These are phyloP conservation scores for Protonibea diacanthus DNA, from an alignment of 2,797 vertebrate genomes.

Conservation along the genomic window DNA sequence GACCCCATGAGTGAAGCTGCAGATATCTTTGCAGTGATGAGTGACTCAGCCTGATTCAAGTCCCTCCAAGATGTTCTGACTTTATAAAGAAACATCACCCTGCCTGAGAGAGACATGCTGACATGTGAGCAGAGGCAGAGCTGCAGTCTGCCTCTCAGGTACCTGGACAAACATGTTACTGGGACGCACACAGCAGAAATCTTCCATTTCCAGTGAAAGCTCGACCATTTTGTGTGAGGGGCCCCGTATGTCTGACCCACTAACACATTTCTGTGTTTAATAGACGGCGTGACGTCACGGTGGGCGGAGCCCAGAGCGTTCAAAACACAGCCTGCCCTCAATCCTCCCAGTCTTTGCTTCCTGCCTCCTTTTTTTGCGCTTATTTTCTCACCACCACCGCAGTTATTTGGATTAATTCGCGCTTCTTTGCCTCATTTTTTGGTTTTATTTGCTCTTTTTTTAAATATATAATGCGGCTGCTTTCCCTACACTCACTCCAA, in stretches of 20 bases:
- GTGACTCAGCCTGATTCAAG: background rate
- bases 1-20: background rate
- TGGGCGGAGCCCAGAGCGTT: constrained; percentile 71
- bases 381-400: constrained; percentile 4
- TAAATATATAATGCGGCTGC: constrained; percentile 60
- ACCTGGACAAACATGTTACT: background rate
- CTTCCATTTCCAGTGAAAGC: constrained; percentile 77
- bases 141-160: no score
- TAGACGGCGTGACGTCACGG: constrained; percentile 57
- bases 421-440: background rate
- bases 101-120: background rate
- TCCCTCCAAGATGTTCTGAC: background rate
- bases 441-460: background rate
- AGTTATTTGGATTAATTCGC: background rate
- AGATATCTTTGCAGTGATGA: background rate
- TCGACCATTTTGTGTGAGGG: constrained; percentile 79
- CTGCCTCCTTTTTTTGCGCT: constrained; percentile 55
- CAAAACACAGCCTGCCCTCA: constrained; percentile 70
- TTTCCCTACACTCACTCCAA: constrained; percentile 5
- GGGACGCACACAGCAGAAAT: background rate
- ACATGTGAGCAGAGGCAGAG: no score
- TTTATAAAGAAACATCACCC: background rate
- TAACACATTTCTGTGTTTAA: constrained; percentile 76
- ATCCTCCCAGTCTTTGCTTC: constrained; percentile 56
- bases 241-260: constrained; percentile 84